A percentile compares a stretch with the other conserved stretches of the same genome.
These are phyloP conservation scores for Phodopus roborovskii DNA, from an alignment of 2,113 vertebrate genomes.

Conservation along the genomic window DNA sequence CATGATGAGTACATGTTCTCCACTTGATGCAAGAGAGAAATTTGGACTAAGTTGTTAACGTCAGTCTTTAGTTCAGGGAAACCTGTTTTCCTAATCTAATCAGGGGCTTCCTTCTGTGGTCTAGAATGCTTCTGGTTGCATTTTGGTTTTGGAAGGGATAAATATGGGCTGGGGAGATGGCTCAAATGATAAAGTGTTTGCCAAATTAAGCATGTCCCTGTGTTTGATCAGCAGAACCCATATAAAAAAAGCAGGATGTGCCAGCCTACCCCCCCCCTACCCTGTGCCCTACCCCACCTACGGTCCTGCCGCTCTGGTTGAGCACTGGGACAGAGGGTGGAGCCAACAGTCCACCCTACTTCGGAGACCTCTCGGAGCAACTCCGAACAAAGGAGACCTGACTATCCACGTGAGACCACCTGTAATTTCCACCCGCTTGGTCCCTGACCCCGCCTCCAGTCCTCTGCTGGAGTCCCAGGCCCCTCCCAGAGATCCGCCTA, in stretches of 20 bases:
- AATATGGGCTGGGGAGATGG: neutral
- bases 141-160: neutral
- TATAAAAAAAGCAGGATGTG: neutral
- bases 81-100: conserved; percentile 7
- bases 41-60: neutral
- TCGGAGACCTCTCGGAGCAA: too few relatives aligned
- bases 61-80: conserved; percentile 16
- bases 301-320: too few relatives aligned
- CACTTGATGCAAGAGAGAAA: conserved; percentile 14
- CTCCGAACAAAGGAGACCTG: too few relatives aligned
- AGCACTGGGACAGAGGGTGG: too few relatives aligned
- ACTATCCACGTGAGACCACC: too few relatives aligned
- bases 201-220: neutral
- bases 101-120: neutral
- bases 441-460: too few relatives aligned
- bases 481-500: too few relatives aligned
- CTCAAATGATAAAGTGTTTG: neutral
- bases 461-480: too few relatives aligned
- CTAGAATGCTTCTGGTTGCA: neutral
- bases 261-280: too few relatives aligned
- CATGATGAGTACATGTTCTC: neutral
- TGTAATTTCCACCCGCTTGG: too few relatives aligned
- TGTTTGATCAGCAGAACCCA: neutral
- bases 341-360: too few relatives aligned
- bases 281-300: too few relatives aligned